Evolutionary conservation across 2,113 vertebrate species (phyloP).

Genomic region (Catharus minimus): DNA sequence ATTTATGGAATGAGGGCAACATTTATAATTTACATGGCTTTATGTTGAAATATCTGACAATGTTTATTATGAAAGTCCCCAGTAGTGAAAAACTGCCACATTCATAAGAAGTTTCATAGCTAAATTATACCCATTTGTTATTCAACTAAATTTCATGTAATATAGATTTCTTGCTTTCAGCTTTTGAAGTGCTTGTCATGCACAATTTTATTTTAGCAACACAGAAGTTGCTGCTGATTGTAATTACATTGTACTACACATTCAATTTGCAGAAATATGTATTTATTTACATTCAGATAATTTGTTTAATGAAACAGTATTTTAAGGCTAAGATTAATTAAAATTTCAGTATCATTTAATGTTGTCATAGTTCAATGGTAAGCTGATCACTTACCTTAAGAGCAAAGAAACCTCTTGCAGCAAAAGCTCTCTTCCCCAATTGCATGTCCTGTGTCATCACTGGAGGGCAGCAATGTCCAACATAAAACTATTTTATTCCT

Average conservation of each 20-base stretch:
- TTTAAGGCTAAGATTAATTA: background rate
- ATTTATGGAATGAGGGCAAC: background rate
- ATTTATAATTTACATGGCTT: background rate
- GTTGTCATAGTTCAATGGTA: background rate
- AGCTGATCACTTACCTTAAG: background rate
- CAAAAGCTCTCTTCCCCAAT: rapidly evolving
- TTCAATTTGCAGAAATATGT: background rate
- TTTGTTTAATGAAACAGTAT: background rate
- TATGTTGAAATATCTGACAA: background rate
- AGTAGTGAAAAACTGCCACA: background rate
- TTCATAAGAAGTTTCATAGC: background rate
- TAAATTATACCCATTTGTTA: background rate
- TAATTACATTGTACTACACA: background rate
- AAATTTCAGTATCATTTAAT: background rate
- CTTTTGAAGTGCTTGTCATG: background rate
- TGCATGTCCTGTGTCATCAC: background rate
- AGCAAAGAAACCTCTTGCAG: background rate
- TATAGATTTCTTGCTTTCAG: background rate
- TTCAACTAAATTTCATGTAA: background rate
- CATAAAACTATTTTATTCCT: background rate
- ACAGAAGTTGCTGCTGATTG: background rate
- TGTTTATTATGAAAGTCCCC: background rate
- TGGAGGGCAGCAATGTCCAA: conserved; percentile 72
- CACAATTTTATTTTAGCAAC: background rate
- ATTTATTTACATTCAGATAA: background rate